A percentile compares a stretch with the other conserved stretches of the same genome.
Conservation (phyloP, 2,797 vertebrate species). For the Nannoperca obscura region DNA sequence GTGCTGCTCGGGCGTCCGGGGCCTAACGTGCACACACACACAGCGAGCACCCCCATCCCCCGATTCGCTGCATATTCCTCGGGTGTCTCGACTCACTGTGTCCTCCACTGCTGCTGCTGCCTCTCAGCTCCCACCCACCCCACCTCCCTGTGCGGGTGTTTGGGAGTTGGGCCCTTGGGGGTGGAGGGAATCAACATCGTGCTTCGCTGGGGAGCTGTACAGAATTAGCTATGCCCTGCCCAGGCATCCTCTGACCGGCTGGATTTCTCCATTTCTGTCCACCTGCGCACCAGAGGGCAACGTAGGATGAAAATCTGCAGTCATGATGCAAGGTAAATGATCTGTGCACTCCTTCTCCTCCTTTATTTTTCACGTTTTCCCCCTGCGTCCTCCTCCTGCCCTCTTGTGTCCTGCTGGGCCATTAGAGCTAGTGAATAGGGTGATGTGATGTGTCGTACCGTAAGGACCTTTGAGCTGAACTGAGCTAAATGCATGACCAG, state of each 20-base stretch:
- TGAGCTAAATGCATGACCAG: slow-evolving; percentile 33
- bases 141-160: slow-evolving; percentile 62
- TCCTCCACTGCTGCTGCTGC: slow-evolving; percentile 50
- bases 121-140: slow-evolving; percentile 34
- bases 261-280: slow-evolving; percentile 58
- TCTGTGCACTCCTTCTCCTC: slow-evolving; percentile 19
- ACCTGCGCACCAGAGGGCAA: slow-evolving; percentile 67
- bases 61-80: slow-evolving; percentile 53
- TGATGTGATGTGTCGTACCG: slow-evolving; percentile 60
- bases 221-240: slow-evolving; percentile 80
- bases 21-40: slow-evolving; percentile 71
- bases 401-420: slow-evolving; percentile 68
- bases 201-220: slow-evolving; percentile 66
- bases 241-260: slow-evolving; percentile 73
- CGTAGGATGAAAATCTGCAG: slow-evolving; percentile 88
- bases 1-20: slow-evolving; percentile 71
- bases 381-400: slow-evolving; percentile 64
- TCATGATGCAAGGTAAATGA: slow-evolving; percentile 89
- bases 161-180: slow-evolving; percentile 71
- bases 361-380: slow-evolving; percentile 15
- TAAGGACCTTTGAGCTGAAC: slow-evolving; percentile 31
- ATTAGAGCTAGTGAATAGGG: slow-evolving; percentile 47
- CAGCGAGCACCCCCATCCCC: slow-evolving; percentile 23
- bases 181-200: slow-evolving; percentile 73
- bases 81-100: slow-evolving; percentile 49